phyloP scores from a whole-genome alignment of 2,113 vertebrate genomes.

The Gila orcuttii region DNA sequence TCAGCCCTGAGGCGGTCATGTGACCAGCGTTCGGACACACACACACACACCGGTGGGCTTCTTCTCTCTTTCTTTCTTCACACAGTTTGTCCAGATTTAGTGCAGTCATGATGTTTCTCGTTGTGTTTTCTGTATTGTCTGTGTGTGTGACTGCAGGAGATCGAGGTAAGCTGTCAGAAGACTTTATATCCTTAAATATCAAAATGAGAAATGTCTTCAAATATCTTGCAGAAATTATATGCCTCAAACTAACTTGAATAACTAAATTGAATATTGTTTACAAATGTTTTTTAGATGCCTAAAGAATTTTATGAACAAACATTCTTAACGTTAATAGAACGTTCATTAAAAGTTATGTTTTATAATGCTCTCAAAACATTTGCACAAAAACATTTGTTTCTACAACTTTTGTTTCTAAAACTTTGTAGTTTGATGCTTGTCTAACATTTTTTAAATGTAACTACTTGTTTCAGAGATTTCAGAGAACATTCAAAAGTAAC shows the following conservation, averaged over 20 bases:
- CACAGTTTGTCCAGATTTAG: background rate
- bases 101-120: conserved; percentile 56
- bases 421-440: no score
- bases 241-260: background rate
- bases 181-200: background rate
- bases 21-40: conserved; percentile 26
- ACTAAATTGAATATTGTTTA: no score
- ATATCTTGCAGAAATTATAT: background rate
- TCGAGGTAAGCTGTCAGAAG: conserved; percentile 63
- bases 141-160: conserved; percentile 58
- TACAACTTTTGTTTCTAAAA: no score
- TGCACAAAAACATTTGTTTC: no score
- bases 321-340: no score
- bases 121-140: conserved; percentile 62
- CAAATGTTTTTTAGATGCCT: background rate
- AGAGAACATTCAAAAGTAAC: no score
- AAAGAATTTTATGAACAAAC: background rate
- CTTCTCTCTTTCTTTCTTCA: background rate
- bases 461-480: no score
- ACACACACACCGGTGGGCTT: conserved; percentile 31
- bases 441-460: no score
- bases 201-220: no score
- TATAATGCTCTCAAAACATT: no score
- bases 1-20: conserved; percentile 22
- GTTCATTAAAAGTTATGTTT: no score